Evolutionary conservation across 2,113 vertebrate genomes (phyloP).

Genomic region (Pachyramphus minor): DNA sequence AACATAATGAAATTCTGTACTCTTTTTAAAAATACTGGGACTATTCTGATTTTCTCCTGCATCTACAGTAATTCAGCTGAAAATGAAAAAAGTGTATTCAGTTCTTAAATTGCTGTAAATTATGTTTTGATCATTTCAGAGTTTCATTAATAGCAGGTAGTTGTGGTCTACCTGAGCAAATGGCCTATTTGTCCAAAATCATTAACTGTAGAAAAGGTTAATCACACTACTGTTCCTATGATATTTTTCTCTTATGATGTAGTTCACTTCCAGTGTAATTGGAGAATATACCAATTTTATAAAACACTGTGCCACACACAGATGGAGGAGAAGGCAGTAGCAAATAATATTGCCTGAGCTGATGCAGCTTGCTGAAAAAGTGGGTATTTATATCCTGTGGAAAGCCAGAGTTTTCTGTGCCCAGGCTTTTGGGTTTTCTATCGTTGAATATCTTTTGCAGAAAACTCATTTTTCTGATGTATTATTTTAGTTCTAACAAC

Average conservation of each 20-base stretch:
- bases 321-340: neutral
- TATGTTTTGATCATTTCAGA: neutral
- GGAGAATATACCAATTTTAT: neutral
- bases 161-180: neutral
- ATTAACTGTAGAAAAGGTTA: neutral
- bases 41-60: neutral
- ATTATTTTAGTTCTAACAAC: neutral
- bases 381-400: neutral
- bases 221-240: neutral
- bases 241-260: neutral
- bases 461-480: neutral
- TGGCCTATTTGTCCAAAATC: neutral
- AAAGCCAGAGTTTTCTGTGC: neutral
- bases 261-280: neutral
- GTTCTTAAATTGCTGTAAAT: neutral
- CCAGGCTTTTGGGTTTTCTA: neutral
- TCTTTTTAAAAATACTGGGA: neutral
- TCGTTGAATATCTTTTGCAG: neutral
- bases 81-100: neutral
- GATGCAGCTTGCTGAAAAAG: neutral
- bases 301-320: neutral
- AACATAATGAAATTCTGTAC: neutral
- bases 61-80: neutral
- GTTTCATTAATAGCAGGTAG: neutral
- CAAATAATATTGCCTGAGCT: neutral